Conservation (phyloP, 2,888 invertebrate genomes). For the Vesta saturnalis region DNA sequence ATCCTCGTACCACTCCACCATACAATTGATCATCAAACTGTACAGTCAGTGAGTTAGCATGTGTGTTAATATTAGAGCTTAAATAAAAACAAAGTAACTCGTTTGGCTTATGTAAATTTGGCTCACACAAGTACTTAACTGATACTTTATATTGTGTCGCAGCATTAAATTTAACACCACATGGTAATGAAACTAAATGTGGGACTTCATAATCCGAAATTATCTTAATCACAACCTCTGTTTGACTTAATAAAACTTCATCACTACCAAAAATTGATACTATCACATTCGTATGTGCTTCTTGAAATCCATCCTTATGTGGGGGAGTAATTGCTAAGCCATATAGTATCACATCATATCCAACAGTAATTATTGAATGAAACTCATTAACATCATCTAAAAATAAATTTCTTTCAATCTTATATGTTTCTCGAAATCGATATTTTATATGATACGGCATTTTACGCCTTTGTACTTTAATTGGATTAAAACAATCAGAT, state of each 20-base stretch:
- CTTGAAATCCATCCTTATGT: constrained; percentile 22
- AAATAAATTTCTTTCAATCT: constrained; percentile 29
- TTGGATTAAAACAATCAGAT: constrained; percentile 19
- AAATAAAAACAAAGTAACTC: constrained; percentile 25
- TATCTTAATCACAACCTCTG: background rate
- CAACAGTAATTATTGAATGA: constrained; percentile 8
- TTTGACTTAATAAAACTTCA: constrained; percentile 13
- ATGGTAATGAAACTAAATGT: constrained; percentile 19
- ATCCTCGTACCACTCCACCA: constrained; percentile 28
- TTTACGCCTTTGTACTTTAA: constrained; percentile 2
- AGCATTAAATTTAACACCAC: constrained; percentile 17
- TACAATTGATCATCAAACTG: constrained; percentile 23
- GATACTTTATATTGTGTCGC: constrained; percentile 16
- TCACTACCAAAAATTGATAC: constrained; percentile 20
- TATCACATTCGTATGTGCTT: constrained; percentile 19
- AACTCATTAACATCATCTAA: constrained; percentile 16
- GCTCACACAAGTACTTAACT: constrained; percentile 20
- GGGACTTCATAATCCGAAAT: constrained; percentile 31
- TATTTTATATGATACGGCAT: constrained; percentile 24
- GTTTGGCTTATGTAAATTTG: constrained; percentile 15
- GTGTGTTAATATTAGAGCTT: constrained; percentile 18
- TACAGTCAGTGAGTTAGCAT: constrained; percentile 19
- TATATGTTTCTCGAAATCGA: constrained; percentile 39
- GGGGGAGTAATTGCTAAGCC: constrained; percentile 32
- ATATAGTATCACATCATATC: constrained; percentile 20